These are phyloP conservation scores for Clarias macrocephalus DNA, from an alignment of 2,113 vertebrate species.

Conservation along the genomic window DNA sequence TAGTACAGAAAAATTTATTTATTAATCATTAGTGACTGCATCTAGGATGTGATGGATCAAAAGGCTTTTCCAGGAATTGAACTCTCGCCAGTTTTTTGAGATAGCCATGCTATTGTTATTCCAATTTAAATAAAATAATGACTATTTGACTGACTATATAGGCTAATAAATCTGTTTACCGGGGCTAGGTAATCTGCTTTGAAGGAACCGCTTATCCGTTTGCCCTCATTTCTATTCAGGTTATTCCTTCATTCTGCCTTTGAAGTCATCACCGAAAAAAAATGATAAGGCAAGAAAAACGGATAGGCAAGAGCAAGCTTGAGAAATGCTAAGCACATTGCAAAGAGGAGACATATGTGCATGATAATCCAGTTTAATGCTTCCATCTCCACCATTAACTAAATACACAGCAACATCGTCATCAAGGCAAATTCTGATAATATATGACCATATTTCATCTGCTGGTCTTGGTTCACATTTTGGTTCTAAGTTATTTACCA, in stretches of 20 bases:
- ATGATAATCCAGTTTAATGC: constrained; percentile 41
- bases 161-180: constrained; percentile 61
- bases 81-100: neutral
- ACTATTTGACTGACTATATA: constrained; percentile 17
- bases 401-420: constrained; percentile 24
- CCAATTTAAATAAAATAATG: neutral
- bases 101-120: neutral
- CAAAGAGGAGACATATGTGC: constrained; percentile 2
- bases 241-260: constrained; percentile 51
- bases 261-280: constrained; percentile 14
- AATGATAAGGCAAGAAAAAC: constrained; percentile 3
- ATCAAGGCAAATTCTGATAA: constrained; percentile 13
- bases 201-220: constrained; percentile 57
- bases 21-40: neutral
- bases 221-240: constrained; percentile 63
- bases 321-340: constrained; percentile 40
- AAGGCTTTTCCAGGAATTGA: neutral
- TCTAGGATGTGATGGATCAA: neutral
- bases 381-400: neutral
- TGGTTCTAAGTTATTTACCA: neutral
- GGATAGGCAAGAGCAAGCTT: constrained; percentile 23
- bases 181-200: constrained; percentile 59
- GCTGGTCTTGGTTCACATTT: neutral
- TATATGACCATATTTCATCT: neutral
- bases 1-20: neutral